Base-by-base conservation (phyloP, 2,113 vertebrate genomes). In the Eleginops maclovinus region DNA sequence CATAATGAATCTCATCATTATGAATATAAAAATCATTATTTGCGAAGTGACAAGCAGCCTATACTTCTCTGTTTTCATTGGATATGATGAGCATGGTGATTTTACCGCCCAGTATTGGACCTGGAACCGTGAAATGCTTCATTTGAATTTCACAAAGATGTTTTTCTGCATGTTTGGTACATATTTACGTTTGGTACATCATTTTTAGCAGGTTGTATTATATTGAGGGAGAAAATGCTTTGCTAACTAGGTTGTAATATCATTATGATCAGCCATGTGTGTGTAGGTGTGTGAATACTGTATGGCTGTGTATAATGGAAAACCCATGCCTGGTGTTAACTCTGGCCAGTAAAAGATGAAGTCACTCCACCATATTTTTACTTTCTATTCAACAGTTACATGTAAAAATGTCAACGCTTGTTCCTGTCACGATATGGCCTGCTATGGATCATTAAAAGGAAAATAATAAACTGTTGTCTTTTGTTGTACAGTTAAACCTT, bases 51-150 rank as follows among this genome's bases (percentile, higher is more conserved):
- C 59, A 14, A 12, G 19, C 59, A 43, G 59, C 59, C 36, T 24
- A 11, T 4, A 9, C 28, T 31, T 24, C 12, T 54, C 51, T 41
- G 36, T 43, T 61, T 61, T 43, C 31, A 61, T 43, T 61, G 36
- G 59, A 61, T 15, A n/a, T 41, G 59, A 61, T 60, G 58, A 41
- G 36, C 36, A 41, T 14, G 19, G n/a, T 21, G 19, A 59, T 36
- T 40, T 40, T 31, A 60, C 36, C 7, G 19, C 58, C 21, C 58
- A 14, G 15, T 41, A 41, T 41, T 41, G 7, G 28, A 59, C 28
- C 19, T 19, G 26, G 17, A 16, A 16, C 28, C 12, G 56, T 61
- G 40, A 61, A 61, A 61, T 61, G 59, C 59, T 61, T 61, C 40
- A 43, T 22, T 61, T 61, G 12, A 61, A 22, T 15, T 61, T 43